These are phyloP conservation scores for Lucilia sericata DNA, from an alignment of 1,140 invertebrate genomes.

Conservation along the genomic window DNA sequence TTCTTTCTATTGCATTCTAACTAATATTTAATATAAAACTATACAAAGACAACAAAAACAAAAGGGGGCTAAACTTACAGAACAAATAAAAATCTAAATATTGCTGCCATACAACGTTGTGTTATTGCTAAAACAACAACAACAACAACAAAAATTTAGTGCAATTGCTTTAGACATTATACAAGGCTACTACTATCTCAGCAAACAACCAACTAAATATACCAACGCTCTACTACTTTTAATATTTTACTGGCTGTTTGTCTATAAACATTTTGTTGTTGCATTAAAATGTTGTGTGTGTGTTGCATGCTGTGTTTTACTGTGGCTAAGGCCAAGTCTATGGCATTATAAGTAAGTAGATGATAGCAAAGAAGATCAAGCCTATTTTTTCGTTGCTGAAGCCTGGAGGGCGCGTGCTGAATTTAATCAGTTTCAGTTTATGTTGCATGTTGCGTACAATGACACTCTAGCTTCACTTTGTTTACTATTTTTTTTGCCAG, in stretches of 20 bases:
- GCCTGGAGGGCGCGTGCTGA: conserved; percentile 65
- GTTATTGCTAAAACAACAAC: background rate
- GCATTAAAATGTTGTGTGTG: background rate
- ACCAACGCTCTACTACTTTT: background rate
- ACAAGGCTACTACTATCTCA: conserved; percentile 25
- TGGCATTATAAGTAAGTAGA: conserved; percentile 33
- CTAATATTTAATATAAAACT: conserved; percentile 10
- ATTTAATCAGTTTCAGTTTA: conserved; percentile 63
- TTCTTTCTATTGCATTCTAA: background rate
- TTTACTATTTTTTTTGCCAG: background rate
- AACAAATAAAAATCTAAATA: conserved; percentile 20
- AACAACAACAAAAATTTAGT: conserved; percentile 29
- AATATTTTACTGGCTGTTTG: background rate
- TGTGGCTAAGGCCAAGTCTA: background rate
- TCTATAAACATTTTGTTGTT: conserved; percentile 22
- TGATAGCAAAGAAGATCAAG: conserved; percentile 13
- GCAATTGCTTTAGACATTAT: conserved; percentile 36
- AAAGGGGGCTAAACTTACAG: background rate
- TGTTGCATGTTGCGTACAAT: conserved; percentile 44
- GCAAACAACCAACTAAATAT: background rate
- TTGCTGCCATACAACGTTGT: conserved; percentile 17
- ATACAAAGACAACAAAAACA: background rate
- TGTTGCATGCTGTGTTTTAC: conserved; percentile 40
- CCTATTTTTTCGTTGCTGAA: conserved; percentile 48
- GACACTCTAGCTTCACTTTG: conserved; percentile 26